Conservation (phyloP, 2,113 vertebrate genomes). For the Ophthalmolycus amberensis region DNA sequence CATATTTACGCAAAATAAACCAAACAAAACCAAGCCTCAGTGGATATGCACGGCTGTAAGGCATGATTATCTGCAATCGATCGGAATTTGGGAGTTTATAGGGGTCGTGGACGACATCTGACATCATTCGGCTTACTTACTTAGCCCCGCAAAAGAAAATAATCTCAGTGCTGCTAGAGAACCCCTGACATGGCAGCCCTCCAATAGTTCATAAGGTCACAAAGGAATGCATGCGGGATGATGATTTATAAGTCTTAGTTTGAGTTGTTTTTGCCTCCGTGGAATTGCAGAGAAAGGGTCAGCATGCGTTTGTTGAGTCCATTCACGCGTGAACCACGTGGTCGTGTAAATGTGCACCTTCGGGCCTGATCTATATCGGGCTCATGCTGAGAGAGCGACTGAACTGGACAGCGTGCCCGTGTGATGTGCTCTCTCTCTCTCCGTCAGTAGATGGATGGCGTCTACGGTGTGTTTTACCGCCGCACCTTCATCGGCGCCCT, state of each 20-base stretch:
- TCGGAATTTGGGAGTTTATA: conserved; percentile 46
- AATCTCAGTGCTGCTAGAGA: conserved; percentile 18
- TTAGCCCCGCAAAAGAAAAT: not conserved
- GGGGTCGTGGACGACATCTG: conserved; percentile 35
- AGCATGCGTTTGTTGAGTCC: conserved; percentile 12
- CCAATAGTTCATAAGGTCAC: conserved; percentile 45
- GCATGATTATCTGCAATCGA: conserved; percentile 45
- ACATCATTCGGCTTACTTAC: conserved; percentile 20
- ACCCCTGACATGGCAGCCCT: conserved; percentile 29
- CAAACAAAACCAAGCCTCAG: not conserved
- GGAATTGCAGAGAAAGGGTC: conserved; percentile 22
- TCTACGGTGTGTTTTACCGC: conserved; percentile 62
- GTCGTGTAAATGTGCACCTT: not conserved
- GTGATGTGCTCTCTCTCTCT: conserved; percentile 54
- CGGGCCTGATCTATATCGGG: conserved; percentile 50
- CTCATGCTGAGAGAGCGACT: conserved; percentile 58
- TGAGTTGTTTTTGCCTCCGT: conserved; percentile 30
- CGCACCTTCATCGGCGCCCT: conserved; percentile 70
- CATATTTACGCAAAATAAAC: conserved; percentile 29
- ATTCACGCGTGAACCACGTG: conserved; percentile 31
- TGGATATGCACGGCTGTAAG: not conserved
- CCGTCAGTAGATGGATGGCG: conserved; percentile 64
- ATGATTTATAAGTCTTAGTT: conserved; percentile 38
- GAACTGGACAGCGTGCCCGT: conserved; percentile 45
- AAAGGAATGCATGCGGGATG: conserved; percentile 30